Evolutionary conservation across 2,797 vertebrate genomes (phyloP).

Genomic region (Synaphobranchus kaupii): DNA sequence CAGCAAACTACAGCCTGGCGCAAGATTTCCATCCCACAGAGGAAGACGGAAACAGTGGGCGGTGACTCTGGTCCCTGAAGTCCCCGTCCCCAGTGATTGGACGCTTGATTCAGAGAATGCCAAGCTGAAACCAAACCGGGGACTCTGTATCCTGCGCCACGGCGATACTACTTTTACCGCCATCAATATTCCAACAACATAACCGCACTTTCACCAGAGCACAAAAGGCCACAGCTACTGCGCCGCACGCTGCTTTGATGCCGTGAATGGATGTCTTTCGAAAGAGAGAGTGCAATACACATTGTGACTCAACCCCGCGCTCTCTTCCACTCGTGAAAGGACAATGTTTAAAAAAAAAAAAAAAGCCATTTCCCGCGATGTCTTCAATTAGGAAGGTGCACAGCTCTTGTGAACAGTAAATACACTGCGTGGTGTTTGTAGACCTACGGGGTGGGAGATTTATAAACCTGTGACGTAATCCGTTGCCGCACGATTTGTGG

Average conservation of each 20-base stretch:
- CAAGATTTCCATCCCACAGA: conserved; percentile 44
- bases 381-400: neutral
- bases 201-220: neutral
- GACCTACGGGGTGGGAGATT: neutral
- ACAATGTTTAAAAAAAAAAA: neutral
- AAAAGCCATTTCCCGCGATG: neutral
- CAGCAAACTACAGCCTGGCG: too few relatives aligned
- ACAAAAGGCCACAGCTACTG: neutral
- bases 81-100: conserved; percentile 43
- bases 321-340: neutral
- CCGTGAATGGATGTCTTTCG: neutral
- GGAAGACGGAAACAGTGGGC: conserved; percentile 32
- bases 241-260: neutral
- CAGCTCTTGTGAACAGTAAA: neutral
- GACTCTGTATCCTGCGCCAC: conserved; percentile 25
- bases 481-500: conserved; percentile 12
- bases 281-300: neutral
- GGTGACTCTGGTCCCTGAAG: conserved; percentile 41
- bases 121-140: conserved; percentile 8
- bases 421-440: neutral
- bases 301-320: neutral
- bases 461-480: neutral
- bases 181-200: conserved; percentile 34
- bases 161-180: neutral
- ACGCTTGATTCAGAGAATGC: conserved; percentile 40